Conservation (phyloP, 2,113 vertebrate species). For the Charina bottae region DNA sequence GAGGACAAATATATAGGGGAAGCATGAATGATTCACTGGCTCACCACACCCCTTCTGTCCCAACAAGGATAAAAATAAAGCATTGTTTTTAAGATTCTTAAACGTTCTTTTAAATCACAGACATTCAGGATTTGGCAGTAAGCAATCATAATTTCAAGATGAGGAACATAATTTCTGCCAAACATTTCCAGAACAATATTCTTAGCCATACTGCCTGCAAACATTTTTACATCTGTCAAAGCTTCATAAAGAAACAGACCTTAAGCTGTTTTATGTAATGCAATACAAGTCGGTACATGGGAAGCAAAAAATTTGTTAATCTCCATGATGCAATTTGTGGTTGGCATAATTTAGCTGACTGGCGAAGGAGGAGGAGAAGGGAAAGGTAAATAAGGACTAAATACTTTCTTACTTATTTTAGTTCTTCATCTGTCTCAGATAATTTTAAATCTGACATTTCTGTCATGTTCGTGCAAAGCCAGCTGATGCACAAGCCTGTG, state of each 20-base stretch:
- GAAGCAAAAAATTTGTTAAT: constrained; percentile 50
- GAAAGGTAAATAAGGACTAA: constrained; percentile 18
- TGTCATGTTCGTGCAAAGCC: not conserved
- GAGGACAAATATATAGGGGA: constrained; percentile 11
- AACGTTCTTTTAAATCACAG: constrained; percentile 42
- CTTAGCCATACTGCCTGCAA: constrained; percentile 44
- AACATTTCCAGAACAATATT: constrained; percentile 46
- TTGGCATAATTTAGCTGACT: constrained; percentile 49
- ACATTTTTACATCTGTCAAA: constrained; percentile 34
- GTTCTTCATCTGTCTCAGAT: not conserved
- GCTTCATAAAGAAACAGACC: constrained; percentile 37
- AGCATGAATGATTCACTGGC: constrained; percentile 14
- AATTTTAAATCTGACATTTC: not conserved
- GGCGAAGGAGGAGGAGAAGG: constrained; percentile 41
- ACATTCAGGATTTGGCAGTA: constrained; percentile 51
- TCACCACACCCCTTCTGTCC: constrained; percentile 32
- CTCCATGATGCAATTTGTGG: constrained; percentile 48
- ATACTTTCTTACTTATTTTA: constrained; percentile 27
- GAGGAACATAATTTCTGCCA: constrained; percentile 39
- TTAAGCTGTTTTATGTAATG: constrained; percentile 49
- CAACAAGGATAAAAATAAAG: constrained; percentile 31
- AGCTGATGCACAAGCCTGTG: not conserved
- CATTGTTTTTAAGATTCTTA: constrained; percentile 3
- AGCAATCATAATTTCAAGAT: constrained; percentile 45
- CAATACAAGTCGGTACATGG: constrained; percentile 51